A percentile compares a stretch with the other conserved stretches of the same genome.
Conservation (phyloP, 2,888 invertebrate genomes). For the Parasteatoda lunata region DNA sequence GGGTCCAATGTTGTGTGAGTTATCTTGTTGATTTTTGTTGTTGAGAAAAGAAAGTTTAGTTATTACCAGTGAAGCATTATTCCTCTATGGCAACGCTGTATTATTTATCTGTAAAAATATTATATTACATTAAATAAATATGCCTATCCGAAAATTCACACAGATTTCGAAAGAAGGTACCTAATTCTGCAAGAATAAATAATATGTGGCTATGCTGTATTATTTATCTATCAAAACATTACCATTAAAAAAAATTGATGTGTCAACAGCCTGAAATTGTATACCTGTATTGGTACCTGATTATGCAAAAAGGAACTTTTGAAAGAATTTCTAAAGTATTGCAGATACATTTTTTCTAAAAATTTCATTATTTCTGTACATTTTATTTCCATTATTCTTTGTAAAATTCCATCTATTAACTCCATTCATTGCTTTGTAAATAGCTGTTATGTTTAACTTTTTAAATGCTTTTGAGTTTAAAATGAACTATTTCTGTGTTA, state of each 20-base stretch:
- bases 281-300: too few relatives aligned
- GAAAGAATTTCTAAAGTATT: constrained; percentile 17
- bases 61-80: not conserved
- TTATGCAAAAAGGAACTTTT: not conserved
- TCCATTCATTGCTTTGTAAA: constrained; percentile 55
- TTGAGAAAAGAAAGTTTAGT: not conserved
- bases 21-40: not conserved
- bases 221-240: too few relatives aligned
- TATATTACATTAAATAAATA: too few relatives aligned
- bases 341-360: not conserved
- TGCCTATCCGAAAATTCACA: too few relatives aligned
- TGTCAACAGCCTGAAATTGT: too few relatives aligned
- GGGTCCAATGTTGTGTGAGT: constrained; percentile 33
- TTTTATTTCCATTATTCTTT: constrained; percentile 65
- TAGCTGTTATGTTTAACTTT: constrained; percentile 46
- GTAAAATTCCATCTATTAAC: constrained; percentile 54
- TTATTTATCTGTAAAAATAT: too few relatives aligned
- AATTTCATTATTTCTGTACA: constrained; percentile 55
- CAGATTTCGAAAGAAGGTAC: too few relatives aligned
- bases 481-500: too few relatives aligned
- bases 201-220: too few relatives aligned
- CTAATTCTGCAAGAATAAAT: too few relatives aligned
- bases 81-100: not conserved
- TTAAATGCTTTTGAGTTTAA: constrained; percentile 44
- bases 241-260: too few relatives aligned